phyloP scores from a whole-genome alignment of 2,113 vertebrate genomes.

The Guaruba guarouba region DNA sequence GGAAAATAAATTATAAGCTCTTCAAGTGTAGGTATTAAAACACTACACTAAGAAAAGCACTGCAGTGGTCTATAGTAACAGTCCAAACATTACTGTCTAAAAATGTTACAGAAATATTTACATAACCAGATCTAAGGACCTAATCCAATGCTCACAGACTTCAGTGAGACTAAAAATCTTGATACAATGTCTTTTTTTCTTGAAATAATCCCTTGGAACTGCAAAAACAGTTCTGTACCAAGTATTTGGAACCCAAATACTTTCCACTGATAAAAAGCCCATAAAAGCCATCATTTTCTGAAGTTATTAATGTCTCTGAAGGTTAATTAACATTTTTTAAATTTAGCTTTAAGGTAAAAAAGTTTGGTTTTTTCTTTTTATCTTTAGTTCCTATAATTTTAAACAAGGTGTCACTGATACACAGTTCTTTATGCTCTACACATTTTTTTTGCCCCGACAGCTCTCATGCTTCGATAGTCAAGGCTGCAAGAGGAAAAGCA shows the following conservation, averaged over 20 bases:
- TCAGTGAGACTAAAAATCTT: slow-evolving; percentile 29
- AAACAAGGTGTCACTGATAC: not conserved
- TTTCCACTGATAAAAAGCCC: not conserved
- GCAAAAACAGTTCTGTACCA: not conserved
- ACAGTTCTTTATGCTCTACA: not conserved
- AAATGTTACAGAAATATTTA: slow-evolving; percentile 47
- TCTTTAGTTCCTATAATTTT: not conserved
- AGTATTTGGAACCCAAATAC: not conserved
- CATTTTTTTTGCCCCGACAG: not conserved
- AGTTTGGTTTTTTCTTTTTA: not conserved
- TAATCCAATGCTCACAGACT: slow-evolving; percentile 22
- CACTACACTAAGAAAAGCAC: not conserved
- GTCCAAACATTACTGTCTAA: slow-evolving; percentile 14
- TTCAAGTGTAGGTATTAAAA: not conserved
- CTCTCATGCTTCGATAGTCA: not conserved
- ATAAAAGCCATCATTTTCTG: not conserved
- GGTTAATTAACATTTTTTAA: not conserved
- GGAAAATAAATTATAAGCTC: not conserved
- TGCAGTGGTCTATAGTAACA: not conserved
- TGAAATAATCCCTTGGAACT: slow-evolving; percentile 18
- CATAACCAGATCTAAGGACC: slow-evolving; percentile 13
- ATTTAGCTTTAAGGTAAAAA: not conserved
- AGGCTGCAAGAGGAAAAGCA: not conserved
- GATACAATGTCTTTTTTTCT: not conserved
- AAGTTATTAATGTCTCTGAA: not conserved